phyloP scores from a whole-genome alignment of 2,797 vertebrate genomes.

The Hipposideros larvatus region DNA sequence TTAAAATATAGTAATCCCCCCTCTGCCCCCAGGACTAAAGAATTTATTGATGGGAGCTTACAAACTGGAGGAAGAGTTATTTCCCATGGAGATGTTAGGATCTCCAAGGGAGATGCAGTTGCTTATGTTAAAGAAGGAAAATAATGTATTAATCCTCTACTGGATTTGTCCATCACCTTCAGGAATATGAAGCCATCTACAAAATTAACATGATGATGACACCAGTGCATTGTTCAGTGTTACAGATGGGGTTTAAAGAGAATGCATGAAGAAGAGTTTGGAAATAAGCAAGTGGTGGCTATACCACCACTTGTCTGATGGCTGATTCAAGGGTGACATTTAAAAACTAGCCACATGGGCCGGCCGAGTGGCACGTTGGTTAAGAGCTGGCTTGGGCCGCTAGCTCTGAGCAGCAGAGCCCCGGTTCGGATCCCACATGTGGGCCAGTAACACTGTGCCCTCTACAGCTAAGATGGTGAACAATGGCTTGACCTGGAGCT shows the following conservation, averaged over 20 bases:
- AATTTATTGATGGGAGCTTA: conserved; percentile 38
- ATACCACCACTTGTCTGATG: conserved; percentile 88
- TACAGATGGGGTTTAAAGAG: conserved; percentile 92
- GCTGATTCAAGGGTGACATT: conserved; percentile 80
- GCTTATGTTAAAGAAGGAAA: conserved; percentile 48
- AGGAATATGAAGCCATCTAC: conserved; percentile 97
- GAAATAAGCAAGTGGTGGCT: conserved; percentile 91
- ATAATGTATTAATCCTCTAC: neutral
- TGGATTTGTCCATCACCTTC: conserved; percentile 46
- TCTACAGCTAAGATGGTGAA: too few species aligned
- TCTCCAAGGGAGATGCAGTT: neutral
- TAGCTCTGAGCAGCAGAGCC: too few species aligned
- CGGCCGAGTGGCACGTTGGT: too few species aligned
- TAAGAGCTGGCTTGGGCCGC: too few species aligned
- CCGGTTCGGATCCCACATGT: too few species aligned
- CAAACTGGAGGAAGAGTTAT: neutral
- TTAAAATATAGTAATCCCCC: neutral
- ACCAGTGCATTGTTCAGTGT: conserved; percentile 91
- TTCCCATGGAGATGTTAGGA: neutral
- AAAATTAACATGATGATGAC: conserved; percentile 95
- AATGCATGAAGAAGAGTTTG: conserved; percentile 93
- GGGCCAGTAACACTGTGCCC: too few species aligned
- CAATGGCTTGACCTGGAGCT: too few species aligned
- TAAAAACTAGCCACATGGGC: neutral
- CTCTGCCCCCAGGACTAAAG: neutral